Evolutionary conservation across 1,140 invertebrate genomes (phyloP).

Genomic region (Thereuonema tuberculata): DNA sequence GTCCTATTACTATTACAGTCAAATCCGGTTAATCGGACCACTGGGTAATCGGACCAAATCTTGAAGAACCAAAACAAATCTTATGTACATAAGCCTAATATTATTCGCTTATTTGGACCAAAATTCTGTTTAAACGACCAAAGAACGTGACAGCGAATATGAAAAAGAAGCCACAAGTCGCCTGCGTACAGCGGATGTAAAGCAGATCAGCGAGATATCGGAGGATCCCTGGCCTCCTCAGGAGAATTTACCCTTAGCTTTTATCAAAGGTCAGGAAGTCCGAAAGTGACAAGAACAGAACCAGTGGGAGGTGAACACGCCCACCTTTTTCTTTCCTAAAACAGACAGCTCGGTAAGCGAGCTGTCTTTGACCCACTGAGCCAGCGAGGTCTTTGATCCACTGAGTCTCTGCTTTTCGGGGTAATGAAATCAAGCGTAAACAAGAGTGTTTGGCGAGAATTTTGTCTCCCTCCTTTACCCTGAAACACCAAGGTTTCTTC

Average conservation of each 20-base stretch:
- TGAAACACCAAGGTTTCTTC: background rate
- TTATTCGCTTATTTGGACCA: constrained; percentile 1
- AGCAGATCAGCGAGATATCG: background rate
- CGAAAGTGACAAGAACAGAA: background rate
- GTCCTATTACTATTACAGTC: background rate
- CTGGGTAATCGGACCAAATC: background rate
- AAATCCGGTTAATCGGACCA: constrained; percentile 2
- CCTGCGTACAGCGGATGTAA: background rate
- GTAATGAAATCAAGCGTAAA: background rate
- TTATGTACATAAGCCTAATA: background rate
- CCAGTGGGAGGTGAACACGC: background rate
- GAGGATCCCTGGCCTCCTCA: background rate
- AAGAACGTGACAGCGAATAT: background rate
- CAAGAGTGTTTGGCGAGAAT: background rate
- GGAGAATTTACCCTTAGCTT: background rate
- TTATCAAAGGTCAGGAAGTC: background rate
- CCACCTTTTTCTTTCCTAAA: background rate
- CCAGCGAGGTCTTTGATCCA: too few species aligned
- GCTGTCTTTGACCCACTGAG: too few species aligned
- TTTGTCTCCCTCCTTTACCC: background rate
- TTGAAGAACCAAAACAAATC: background rate
- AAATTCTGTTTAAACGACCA: constrained; percentile 1
- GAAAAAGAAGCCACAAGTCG: background rate
- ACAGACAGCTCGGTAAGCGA: background rate
- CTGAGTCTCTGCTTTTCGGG: background rate